A percentile compares a stretch with the other conserved stretches of the same genome.
These are phyloP conservation scores for Heliconius erato DNA, from an alignment of 2,888 invertebrate species.

Conservation along the genomic window DNA sequence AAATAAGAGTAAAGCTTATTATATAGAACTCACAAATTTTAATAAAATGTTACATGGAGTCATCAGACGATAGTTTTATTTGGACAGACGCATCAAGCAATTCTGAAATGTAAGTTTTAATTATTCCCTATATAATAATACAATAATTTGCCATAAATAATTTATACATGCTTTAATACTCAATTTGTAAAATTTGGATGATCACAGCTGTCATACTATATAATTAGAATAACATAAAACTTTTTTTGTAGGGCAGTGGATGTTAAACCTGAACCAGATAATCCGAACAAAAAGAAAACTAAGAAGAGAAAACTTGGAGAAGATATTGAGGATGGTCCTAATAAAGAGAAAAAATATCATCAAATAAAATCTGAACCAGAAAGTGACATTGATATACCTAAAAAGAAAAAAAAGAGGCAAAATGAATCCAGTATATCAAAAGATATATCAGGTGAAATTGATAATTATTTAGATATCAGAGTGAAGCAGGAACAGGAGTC, in stretches of 20 bases:
- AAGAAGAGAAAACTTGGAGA: constrained; percentile 52
- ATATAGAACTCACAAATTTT: background rate
- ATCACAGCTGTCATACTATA: background rate
- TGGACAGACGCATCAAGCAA: constrained; percentile 67
- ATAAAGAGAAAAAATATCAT: constrained; percentile 52
- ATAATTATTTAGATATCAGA: constrained; percentile 61
- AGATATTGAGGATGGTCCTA: constrained; percentile 24
- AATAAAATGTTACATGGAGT: constrained; percentile 57
- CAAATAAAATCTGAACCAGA: constrained; percentile 63
- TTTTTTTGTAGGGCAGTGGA: constrained; percentile 43
- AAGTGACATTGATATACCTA: constrained; percentile 62
- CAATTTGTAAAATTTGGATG: background rate
- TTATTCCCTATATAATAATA: background rate
- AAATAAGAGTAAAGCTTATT: background rate
- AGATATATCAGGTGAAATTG: constrained; percentile 53
- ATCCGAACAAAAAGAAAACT: constrained; percentile 40
- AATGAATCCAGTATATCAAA: constrained; percentile 44
- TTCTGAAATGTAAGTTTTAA: constrained; percentile 59
- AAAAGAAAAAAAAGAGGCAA: constrained; percentile 55
- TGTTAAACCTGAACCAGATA: constrained; percentile 12
- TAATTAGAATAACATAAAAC: constrained; percentile 2
- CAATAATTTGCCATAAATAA: background rate
- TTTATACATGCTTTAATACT: background rate
- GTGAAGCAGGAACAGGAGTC: constrained; percentile 69
- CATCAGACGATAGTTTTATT: constrained; percentile 65